These are phyloP conservation scores for Lepidonotus clava DNA, from an alignment of 2,888 invertebrate genomes.

Conservation along the genomic window DNA sequence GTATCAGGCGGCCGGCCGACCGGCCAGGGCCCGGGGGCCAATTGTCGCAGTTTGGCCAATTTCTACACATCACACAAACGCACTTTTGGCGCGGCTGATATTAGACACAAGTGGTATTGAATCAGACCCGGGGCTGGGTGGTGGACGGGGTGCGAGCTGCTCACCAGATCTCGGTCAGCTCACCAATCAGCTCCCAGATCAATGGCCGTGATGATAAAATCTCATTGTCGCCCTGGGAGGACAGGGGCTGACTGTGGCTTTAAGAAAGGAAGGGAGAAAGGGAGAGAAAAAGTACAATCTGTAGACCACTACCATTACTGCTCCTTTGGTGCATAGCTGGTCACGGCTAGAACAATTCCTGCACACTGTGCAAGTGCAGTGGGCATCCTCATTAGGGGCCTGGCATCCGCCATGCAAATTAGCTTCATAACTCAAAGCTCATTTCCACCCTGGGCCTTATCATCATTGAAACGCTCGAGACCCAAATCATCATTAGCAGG, in stretches of 20 bases:
- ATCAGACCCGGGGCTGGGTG: not conserved
- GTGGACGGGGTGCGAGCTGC: not conserved
- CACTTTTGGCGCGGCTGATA: not conserved
- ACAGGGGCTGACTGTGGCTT: no score
- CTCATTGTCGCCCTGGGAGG: slow-evolving; percentile 12
- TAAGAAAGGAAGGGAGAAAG: no score
- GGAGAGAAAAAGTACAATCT: no score
- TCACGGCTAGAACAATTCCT: no score
- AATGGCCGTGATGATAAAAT: slow-evolving; percentile 4
- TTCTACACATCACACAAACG: slow-evolving; percentile 20
- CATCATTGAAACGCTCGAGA: no score
- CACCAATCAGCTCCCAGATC: not conserved
- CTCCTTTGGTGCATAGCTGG: no score
- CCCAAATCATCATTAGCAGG: not conserved
- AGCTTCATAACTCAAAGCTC: slow-evolving; percentile 44
- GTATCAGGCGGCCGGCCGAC: not conserved
- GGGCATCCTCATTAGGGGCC: not conserved
- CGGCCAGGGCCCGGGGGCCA: not conserved
- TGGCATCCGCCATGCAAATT: slow-evolving; percentile 6
- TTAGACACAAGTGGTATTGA: not conserved
- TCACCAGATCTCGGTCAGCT: not conserved
- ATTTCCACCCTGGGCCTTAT: slow-evolving; percentile 10
- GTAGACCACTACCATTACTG: no score
- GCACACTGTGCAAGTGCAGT: no score
- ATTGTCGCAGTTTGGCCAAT: slow-evolving; percentile 8